Conservation (phyloP, 2,113 vertebrate genomes). For the Henicopernis longicauda region DNA sequence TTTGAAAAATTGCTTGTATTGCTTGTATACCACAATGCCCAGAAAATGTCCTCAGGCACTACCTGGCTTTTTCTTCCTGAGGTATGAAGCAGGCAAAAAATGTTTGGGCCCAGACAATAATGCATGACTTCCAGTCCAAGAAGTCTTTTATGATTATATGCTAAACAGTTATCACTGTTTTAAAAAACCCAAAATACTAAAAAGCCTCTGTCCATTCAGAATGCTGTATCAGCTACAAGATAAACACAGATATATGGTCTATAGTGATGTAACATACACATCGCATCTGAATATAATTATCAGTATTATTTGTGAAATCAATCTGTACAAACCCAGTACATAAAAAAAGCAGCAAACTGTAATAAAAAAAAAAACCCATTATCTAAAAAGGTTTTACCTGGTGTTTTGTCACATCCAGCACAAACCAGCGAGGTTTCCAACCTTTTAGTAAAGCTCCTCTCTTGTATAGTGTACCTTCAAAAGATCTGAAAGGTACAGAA, state of each 20-base stretch:
- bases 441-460: constrained; percentile 94
- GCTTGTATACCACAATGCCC: not conserved
- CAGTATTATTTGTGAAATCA: not conserved
- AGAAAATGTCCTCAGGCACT: not conserved
- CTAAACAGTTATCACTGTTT: not conserved
- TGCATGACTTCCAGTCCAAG: not conserved
- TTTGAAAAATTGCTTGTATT: not conserved
- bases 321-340: not conserved
- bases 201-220: not conserved
- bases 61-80: not conserved
- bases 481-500: constrained; percentile 79
- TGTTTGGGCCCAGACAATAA: not conserved
- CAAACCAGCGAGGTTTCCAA: constrained; percentile 98
- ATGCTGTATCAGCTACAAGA: not conserved
- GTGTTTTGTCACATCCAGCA: constrained; percentile 95
- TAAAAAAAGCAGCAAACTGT: not conserved
- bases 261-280: not conserved
- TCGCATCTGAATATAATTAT: not conserved
- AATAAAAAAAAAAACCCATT: not conserved
- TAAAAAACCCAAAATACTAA: not conserved
- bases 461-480: constrained; percentile 95
- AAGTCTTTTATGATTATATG: not conserved
- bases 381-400: constrained; percentile 78
- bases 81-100: not conserved
- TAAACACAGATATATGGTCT: not conserved